phyloP scores from a whole-genome alignment of 2,888 invertebrate species.

The Drosophila austrosaltans region DNA sequence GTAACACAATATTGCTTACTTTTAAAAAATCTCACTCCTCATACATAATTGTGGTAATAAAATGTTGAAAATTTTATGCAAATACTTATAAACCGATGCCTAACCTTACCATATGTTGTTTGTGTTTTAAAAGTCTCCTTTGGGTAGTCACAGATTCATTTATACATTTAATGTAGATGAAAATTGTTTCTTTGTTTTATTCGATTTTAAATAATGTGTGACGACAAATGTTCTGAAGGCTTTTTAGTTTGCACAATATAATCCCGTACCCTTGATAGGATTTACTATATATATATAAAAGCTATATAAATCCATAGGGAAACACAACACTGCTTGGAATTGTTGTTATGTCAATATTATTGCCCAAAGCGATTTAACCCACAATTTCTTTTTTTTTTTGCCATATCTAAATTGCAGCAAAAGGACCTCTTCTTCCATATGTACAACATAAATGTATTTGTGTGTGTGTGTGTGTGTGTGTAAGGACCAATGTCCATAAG shows the following conservation, averaged over 20 bases:
- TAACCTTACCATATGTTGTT: no score
- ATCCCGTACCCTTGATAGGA: not conserved
- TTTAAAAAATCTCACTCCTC: no score
- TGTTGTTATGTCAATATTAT: not conserved
- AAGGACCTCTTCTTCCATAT: not conserved
- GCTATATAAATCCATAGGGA: not conserved
- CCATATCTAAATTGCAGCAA: constrained; percentile 1
- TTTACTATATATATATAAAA: not conserved
- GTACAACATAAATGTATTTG: not conserved
- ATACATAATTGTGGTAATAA: no score
- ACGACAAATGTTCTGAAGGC: not conserved
- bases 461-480: not conserved
- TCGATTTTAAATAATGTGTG: not conserved
- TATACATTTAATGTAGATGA: no score
- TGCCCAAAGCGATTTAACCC: constrained; percentile 10
- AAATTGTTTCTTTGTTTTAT: not conserved
- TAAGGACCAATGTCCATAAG: constrained; percentile 8
- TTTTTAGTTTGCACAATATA: not conserved
- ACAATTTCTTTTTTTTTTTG: not conserved
- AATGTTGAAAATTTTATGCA: no score
- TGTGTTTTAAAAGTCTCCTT: no score
- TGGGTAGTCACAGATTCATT: no score
- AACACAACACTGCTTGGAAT: not conserved
- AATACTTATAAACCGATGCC: no score
- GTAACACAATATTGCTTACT: no score